Conservation (phyloP, 1,140 invertebrate genomes). For the Marisa cornuarietis region DNA sequence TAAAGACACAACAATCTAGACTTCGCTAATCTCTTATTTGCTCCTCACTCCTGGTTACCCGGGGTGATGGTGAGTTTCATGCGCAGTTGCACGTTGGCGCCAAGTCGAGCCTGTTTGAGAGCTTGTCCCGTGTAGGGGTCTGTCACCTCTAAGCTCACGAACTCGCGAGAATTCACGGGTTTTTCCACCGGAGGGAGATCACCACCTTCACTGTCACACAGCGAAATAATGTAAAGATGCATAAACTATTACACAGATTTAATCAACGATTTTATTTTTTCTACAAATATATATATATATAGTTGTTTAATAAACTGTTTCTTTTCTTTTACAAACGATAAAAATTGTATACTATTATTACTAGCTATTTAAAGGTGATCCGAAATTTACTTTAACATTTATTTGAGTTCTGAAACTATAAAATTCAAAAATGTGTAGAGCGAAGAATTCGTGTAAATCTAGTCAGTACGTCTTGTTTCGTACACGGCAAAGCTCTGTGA, state of each 20-base stretch:
- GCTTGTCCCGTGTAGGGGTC: background rate
- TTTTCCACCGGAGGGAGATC: background rate
- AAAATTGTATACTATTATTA: no score
- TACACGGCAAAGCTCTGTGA: no score
- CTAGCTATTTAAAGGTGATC: no score
- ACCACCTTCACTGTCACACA: background rate
- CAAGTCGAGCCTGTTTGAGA: background rate
- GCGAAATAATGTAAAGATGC: background rate
- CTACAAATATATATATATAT: no score
- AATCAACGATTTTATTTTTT: no score
- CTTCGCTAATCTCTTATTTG: background rate
- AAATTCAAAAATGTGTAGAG: no score
- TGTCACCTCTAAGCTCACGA: background rate
- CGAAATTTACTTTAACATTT: no score
- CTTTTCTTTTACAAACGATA: no score
- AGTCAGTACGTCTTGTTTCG: no score
- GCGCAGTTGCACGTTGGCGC: background rate
- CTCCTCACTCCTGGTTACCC: background rate
- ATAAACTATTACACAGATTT: no score
- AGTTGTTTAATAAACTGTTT: no score
- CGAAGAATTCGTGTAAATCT: background rate
- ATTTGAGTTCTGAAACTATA: no score
- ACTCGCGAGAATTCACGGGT: background rate
- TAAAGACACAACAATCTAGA: background rate
- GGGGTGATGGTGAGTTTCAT: background rate